A percentile compares a stretch with the other conserved stretches of the same genome.
These are phyloP conservation scores for Agrochola macilenta DNA, from an alignment of 2,888 invertebrate genomes.

Conservation along the genomic window DNA sequence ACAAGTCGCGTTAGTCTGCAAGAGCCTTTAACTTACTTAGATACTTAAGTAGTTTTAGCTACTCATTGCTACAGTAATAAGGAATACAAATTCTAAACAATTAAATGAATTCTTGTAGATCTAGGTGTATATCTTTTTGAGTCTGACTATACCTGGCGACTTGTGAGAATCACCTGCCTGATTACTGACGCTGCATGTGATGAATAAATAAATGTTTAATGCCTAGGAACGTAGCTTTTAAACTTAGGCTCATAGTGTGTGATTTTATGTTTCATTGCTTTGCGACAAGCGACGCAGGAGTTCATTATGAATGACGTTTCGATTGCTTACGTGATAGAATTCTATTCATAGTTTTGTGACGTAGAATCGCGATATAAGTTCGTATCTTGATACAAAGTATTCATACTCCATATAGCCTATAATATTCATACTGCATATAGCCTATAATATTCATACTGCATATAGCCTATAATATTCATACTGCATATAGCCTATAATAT, in stretches of 20 bases:
- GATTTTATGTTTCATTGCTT: conserved; percentile 39
- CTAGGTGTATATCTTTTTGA: background rate
- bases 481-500: too few relatives aligned
- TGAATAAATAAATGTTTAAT: conserved; percentile 73
- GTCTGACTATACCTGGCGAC: conserved; percentile 47
- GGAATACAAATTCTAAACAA: too few relatives aligned
- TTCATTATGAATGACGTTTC: conserved; percentile 40
- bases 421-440: background rate
- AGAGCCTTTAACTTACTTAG: too few relatives aligned
- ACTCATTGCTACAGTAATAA: too few relatives aligned
- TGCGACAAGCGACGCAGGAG: conserved; percentile 10
- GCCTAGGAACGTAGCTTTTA: conserved; percentile 40
- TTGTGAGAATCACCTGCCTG: conserved; percentile 80
- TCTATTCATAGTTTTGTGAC: conserved; percentile 17
- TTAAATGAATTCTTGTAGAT: too few relatives aligned
- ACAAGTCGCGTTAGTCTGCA: too few relatives aligned
- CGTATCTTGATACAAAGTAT: background rate
- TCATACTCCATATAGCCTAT: background rate
- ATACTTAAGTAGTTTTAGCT: too few relatives aligned
- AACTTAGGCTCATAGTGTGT: conserved; percentile 26
- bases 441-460: background rate
- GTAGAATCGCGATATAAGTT: background rate
- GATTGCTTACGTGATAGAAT: conserved; percentile 43
- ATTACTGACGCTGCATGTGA: conserved; percentile 75
- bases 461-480: background rate